These are phyloP conservation scores for Scytalopus superciliaris DNA, from an alignment of 2,113 vertebrate species.

Conservation along the genomic window DNA sequence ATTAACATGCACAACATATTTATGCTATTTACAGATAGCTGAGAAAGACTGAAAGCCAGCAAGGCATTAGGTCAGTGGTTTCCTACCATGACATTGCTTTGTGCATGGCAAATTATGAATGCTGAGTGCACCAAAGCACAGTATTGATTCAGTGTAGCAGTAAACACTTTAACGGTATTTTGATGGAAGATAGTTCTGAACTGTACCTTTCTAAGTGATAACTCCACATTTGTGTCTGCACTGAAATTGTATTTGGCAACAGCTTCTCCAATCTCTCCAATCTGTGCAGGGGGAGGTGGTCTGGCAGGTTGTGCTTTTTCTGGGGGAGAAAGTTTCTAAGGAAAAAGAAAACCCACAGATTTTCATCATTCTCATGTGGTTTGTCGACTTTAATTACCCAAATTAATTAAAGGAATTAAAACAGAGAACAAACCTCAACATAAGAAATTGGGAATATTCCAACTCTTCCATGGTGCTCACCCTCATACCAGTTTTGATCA, in stretches of 20 bases:
- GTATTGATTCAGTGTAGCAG: background rate
- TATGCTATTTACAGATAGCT: background rate
- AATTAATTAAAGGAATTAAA: background rate
- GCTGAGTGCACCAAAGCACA: background rate
- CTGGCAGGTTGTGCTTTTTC: conserved; percentile 93
- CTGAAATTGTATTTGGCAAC: conserved; percentile 95
- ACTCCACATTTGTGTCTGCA: conserved; percentile 95
- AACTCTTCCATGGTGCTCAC: conserved; percentile 88
- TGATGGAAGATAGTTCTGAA: background rate
- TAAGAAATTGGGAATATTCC: conserved; percentile 98
- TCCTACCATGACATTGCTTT: background rate
- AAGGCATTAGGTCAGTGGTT: background rate
- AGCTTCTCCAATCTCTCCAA: conserved; percentile 92
- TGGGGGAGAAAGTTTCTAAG: conserved; percentile 83
- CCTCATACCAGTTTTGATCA: conserved; percentile 98
- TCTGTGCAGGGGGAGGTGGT: conserved; percentile 92
- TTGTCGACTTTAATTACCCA: background rate
- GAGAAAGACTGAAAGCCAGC: background rate
- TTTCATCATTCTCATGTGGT: background rate
- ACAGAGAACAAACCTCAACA: conserved; percentile 83
- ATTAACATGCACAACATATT: background rate
- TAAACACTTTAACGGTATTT: background rate
- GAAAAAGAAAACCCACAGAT: background rate
- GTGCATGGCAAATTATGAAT: background rate
- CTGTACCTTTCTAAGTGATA: conserved; percentile 92